phyloP scores from a whole-genome alignment of 2,797 vertebrate species.

The Sebastes kiyomatsui region DNA sequence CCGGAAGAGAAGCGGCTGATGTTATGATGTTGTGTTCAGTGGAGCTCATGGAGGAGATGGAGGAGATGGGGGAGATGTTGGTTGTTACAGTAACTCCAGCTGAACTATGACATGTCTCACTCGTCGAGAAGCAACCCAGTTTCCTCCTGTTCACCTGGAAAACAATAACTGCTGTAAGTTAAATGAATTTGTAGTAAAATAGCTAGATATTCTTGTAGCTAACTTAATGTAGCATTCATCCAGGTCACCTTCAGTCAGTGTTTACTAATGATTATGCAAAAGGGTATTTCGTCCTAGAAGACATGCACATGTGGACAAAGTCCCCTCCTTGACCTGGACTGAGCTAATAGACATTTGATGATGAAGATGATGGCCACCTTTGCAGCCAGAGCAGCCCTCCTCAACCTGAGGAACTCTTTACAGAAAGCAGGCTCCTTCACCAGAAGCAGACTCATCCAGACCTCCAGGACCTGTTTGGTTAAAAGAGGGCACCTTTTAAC shows the following conservation, averaged over 20 bases:
- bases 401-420: conserved; percentile 59
- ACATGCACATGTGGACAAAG: not conserved
- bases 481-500: conserved; percentile 62
- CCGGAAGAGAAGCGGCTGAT: conserved; percentile 35
- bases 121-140: not conserved
- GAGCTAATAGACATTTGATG: not conserved
- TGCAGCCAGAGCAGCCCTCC: conserved; percentile 61
- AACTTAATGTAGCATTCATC: not conserved
- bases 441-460: conserved; percentile 43
- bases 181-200: not conserved
- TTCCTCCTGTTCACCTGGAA: not conserved
- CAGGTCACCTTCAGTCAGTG: not conserved
- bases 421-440: conserved; percentile 44
- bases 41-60: not conserved
- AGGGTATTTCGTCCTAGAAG: too few species aligned
- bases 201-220: not conserved
- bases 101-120: not conserved
- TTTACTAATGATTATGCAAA: too few species aligned
- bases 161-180: not conserved
- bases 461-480: conserved; percentile 20
- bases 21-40: conserved; percentile 6
- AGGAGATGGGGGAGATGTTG: too few species aligned
- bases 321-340: not conserved
- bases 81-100: not conserved
- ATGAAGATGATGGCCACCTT: conserved; percentile 33